These are phyloP conservation scores for Anguilla rostrata DNA, from an alignment of 2,113 vertebrate species.

Conservation along the genomic window DNA sequence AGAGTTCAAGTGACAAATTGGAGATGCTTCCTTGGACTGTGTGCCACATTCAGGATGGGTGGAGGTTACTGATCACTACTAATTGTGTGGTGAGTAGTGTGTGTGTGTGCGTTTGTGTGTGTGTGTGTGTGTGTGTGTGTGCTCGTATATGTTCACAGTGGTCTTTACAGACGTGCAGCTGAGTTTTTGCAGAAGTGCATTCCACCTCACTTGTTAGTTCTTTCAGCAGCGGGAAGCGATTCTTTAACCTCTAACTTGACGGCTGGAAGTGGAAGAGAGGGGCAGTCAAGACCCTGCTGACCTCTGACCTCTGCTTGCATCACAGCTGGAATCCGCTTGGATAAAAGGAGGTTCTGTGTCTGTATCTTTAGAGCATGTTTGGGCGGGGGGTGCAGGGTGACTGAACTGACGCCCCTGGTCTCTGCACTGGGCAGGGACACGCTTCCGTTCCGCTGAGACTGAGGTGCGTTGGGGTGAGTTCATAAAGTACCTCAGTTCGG, in stretches of 20 bases:
- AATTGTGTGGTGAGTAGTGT: neutral
- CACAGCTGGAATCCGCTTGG: neutral
- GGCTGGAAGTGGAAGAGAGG: too few species aligned
- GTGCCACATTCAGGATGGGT: too few species aligned
- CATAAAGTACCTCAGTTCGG: neutral
- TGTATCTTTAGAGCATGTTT: neutral
- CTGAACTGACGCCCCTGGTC: neutral
- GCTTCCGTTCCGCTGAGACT: neutral
- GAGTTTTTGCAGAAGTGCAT: neutral
- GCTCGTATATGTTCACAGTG: neutral
- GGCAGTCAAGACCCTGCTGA: too few species aligned
- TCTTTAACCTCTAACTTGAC: too few species aligned
- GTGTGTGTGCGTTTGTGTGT: neutral
- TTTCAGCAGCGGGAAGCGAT: neutral
- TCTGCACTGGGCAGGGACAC: too few species aligned
- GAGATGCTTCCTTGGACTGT: too few species aligned
- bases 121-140: neutral
- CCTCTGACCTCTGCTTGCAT: too few species aligned
- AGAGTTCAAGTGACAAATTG: neutral
- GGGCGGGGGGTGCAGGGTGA: neutral
- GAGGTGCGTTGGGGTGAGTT: neutral
- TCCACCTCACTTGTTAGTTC: neutral
- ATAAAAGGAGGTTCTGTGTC: neutral
- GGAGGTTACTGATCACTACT: too few species aligned
- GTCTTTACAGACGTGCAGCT: neutral